phyloP scores from a whole-genome alignment of 2,797 vertebrate species.

The Mus caroli region DNA sequence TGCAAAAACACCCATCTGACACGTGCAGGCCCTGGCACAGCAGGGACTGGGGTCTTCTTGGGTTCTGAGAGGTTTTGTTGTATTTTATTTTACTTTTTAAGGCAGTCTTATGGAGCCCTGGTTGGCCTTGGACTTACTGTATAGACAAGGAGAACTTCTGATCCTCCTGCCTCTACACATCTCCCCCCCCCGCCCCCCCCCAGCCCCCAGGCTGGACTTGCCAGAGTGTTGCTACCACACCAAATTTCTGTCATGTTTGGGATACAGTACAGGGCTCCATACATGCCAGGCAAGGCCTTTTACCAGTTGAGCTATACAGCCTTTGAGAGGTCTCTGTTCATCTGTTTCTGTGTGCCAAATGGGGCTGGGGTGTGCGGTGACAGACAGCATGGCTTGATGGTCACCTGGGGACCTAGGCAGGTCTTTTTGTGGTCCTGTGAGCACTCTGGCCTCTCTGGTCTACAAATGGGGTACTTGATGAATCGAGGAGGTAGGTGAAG shows the following conservation, averaged over 20 bases:
- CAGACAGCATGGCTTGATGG: not conserved
- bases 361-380: not conserved
- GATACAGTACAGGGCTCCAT: not conserved
- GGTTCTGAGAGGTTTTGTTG: not conserved
- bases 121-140: not conserved
- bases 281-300: not conserved
- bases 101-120: not conserved
- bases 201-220: not conserved
- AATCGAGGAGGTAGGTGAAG: not conserved
- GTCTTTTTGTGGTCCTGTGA: not conserved
- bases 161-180: not conserved
- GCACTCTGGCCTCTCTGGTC: not conserved
- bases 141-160: not conserved
- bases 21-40: rapidly evolving
- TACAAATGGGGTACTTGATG: not conserved
- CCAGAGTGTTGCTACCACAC: too few relatives aligned
- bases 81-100: not conserved
- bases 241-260: not conserved
- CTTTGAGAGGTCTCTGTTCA: not conserved
- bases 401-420: rapidly evolving
- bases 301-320: not conserved
- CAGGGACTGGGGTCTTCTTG: not conserved
- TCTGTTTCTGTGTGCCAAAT: not conserved
- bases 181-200: too few relatives aligned
- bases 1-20: not conserved